phyloP scores from a whole-genome alignment of 2,888 invertebrate species.

The Pseudoips prasinana region DNA sequence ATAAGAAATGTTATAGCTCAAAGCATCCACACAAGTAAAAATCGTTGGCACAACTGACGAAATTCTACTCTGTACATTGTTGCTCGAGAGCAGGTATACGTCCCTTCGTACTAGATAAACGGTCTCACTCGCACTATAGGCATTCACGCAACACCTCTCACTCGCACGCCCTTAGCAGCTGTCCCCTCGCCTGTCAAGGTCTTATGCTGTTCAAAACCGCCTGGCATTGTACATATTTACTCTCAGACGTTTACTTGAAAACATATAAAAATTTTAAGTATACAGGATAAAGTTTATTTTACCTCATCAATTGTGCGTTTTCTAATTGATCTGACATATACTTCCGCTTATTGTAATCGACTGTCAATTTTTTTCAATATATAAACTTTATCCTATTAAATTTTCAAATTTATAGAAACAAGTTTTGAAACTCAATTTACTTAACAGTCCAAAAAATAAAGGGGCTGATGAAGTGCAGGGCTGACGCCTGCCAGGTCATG shows the following conservation, averaged over 20 bases:
- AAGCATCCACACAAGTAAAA: slow-evolving; percentile 1
- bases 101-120: slow-evolving; percentile 1
- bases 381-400: slow-evolving; percentile 2
- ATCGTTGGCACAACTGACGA: slow-evolving; percentile 8
- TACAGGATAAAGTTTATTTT: slow-evolving; percentile 9
- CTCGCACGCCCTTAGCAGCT: slow-evolving; percentile 6
- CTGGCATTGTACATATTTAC: slow-evolving; percentile 1
- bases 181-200: slow-evolving; percentile 1
- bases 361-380: slow-evolving; percentile 6
- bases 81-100: slow-evolving; percentile 4
- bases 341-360: slow-evolving; percentile 4
- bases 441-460: slow-evolving; percentile 2
- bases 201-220: background rate
- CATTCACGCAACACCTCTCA: slow-evolving; percentile 5
- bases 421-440: background rate
- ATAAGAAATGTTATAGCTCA: background rate
- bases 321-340: slow-evolving; percentile 3
- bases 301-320: slow-evolving; percentile 2
- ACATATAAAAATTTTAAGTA: slow-evolving; percentile 5
- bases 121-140: slow-evolving; percentile 2
- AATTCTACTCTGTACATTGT: slow-evolving; percentile 2
- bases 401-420: slow-evolving; percentile 3
- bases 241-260: slow-evolving; percentile 3
- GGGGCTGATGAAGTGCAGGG: slow-evolving; percentile 4
- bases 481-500: slow-evolving; percentile 7